These are phyloP conservation scores for Podarcis cretensis DNA, from an alignment of 2,113 vertebrate species.

Conservation along the genomic window DNA sequence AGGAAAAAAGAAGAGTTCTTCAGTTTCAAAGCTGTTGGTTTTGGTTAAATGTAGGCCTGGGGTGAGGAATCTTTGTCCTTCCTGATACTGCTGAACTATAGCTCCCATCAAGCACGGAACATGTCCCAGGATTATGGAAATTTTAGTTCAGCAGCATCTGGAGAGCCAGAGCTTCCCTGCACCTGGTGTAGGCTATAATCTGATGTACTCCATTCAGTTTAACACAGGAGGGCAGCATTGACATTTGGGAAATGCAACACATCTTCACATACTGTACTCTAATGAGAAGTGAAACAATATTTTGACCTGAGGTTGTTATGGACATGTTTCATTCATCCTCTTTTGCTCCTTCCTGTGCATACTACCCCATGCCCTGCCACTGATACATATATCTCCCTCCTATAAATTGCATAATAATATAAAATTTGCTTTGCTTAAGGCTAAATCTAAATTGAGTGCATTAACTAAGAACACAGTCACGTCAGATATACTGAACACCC, in stretches of 20 bases:
- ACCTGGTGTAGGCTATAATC: not conserved
- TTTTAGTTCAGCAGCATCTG: no score
- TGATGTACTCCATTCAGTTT: not conserved
- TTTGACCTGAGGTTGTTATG: not conserved
- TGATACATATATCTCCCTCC: not conserved
- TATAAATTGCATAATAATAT: not conserved
- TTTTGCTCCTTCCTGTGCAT: not conserved
- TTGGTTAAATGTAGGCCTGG: not conserved
- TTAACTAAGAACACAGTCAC: not conserved
- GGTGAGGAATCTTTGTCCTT: no score
- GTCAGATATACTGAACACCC: not conserved
- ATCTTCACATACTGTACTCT: not conserved
- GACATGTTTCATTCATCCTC: not conserved
- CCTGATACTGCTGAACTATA: no score
- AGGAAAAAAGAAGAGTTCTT: not conserved
- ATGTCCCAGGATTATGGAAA: no score
- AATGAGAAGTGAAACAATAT: not conserved
- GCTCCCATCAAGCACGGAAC: no score
- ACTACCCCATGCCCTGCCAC: not conserved
- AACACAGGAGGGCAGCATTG: constrained; percentile 8
- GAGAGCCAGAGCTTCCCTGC: no score
- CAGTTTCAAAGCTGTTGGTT: no score
- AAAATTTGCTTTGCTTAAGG: not conserved
- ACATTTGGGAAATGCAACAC: not conserved
- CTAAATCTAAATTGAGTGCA: not conserved